Percentiles rank a stretch among this genome's conserved stretches.
Evolutionary conservation across 2,888 invertebrate genomes (phyloP).

Genomic region (Geotrupes spiniger): DNA sequence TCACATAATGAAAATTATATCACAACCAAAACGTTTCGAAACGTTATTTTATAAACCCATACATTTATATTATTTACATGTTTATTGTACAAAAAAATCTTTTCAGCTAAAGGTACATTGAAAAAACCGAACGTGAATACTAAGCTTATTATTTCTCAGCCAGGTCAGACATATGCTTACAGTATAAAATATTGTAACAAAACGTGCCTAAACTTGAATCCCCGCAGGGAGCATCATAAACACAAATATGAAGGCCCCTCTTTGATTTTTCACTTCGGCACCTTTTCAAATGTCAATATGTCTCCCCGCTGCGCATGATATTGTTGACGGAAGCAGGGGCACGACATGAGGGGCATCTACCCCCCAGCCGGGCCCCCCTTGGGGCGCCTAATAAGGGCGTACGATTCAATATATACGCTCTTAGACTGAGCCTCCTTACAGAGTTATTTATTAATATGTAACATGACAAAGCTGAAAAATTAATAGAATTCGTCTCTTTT

Average conservation of each 20-base stretch:
- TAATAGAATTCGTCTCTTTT: neutral
- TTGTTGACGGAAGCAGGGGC: conserved; percentile 22
- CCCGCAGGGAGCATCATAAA: conserved; percentile 47
- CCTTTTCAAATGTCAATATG: conserved; percentile 25
- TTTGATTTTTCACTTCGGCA: conserved; percentile 26
- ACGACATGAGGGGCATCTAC: conserved; percentile 23
- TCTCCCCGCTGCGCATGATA: conserved; percentile 20
- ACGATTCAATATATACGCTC: conserved; percentile 23
- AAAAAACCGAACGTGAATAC: conserved; percentile 14
- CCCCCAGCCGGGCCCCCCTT: conserved; percentile 34
- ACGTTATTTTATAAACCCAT: too few species aligned
- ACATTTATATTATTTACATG: conserved; percentile 6
- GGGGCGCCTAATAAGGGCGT: conserved; percentile 43
- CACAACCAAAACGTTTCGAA: too few species aligned
- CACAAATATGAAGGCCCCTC: conserved; percentile 41
- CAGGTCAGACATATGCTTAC: conserved; percentile 43
- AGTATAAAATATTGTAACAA: conserved; percentile 45
- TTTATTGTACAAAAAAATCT: conserved; percentile 13
- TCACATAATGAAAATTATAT: too few species aligned
- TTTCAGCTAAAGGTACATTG: conserved; percentile 16
- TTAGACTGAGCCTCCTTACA: conserved; percentile 9
- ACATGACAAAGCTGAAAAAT: conserved; percentile 9
- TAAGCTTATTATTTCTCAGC: conserved; percentile 44
- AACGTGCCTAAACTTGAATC: conserved; percentile 48
- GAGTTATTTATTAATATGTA: conserved; percentile 18